phyloP scores from a whole-genome alignment of 2,113 vertebrate genomes.

The Ciconia stormi region DNA sequence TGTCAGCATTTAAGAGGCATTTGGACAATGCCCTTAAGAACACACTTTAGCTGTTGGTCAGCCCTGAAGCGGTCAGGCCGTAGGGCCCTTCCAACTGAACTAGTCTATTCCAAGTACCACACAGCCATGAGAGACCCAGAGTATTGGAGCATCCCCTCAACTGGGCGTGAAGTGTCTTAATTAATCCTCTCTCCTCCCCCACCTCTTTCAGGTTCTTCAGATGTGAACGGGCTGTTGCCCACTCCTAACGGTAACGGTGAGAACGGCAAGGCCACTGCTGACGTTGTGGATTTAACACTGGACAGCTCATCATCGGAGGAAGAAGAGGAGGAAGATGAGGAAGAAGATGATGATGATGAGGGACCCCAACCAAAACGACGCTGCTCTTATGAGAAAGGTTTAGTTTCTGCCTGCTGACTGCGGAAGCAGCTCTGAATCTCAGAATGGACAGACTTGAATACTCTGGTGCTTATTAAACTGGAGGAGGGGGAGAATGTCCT shows the following conservation, averaged over 20 bases:
- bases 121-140: rapidly evolving
- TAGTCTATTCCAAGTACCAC: rapidly evolving
- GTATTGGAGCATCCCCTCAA: rapidly evolving
- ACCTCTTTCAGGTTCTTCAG: constrained; percentile 79
- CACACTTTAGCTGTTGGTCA: background rate
- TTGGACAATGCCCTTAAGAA: background rate
- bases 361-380: constrained; percentile 89
- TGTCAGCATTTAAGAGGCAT: background rate
- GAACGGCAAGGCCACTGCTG: constrained; percentile 84
- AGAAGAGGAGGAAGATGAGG: constrained; percentile 91
- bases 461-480: constrained; percentile 75
- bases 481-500: constrained; percentile 40
- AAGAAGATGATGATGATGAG: constrained; percentile 88
- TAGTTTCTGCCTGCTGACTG: constrained; percentile 95
- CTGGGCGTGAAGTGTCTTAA: rapidly evolving
- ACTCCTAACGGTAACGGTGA: constrained; percentile 81
- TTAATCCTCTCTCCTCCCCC: background rate
- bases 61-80: background rate
- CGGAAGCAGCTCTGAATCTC: background rate
- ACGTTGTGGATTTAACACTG: constrained; percentile 95
- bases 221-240: constrained; percentile 84
- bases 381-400: constrained; percentile 93
- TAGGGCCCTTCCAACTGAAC: background rate
- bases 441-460: constrained; percentile 60
- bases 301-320: constrained; percentile 92